Evolutionary conservation across 1,140 invertebrate species (phyloP), one percentile per base, ranked within the genome.

Genomic region (Cotesia vestalis): DNA sequence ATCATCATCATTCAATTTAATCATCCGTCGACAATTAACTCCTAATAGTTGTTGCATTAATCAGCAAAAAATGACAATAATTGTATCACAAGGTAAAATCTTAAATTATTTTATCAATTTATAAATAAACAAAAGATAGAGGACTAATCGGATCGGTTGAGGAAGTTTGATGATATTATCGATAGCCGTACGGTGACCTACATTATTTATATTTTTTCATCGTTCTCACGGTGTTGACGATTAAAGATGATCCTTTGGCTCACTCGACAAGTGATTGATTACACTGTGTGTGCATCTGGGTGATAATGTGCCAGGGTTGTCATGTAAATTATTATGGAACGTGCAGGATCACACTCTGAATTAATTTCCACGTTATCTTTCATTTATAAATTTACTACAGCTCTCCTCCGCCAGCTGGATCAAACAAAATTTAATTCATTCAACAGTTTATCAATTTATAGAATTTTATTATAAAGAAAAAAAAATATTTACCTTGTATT

Each of bases 241-340:
- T 69, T 69, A 46, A 69, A 69, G 68, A 69, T 69, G 57, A 69
- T 69, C n/a, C 59, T 34, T 36, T 46, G 14, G 53, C 53, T 62
- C 20, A 9, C 68, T 46, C 52, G 12, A 53, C 63, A 60, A 9
- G 69, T 71, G 60, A 71, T 71, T 71, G 69, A 71, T 71, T 71
- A 63, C 60, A n/a, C 14, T n/a, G n/a, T 14, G 40, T 52, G 46
- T 63, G 17, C 27, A 27, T 69, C 35, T 17, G 35, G 5, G 38
- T 40, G 5, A 40, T 40, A 40, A 40, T 40, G 5, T 8, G 9
- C 17, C 59, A 20, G 27, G 40, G n/a, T 40, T 69, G 57, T 27
- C n/a, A 69, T 60, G 59, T 62, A 14, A 69, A 69, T 46, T 60
- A 60, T 36, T 55, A 38, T 20, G 11, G 20, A 59, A 36, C 4